Percentiles rank a stretch among this genome's conserved stretches.
Evolutionary conservation across 2,113 vertebrate species (phyloP).

Genomic region (Misgurnus mizolepis): DNA sequence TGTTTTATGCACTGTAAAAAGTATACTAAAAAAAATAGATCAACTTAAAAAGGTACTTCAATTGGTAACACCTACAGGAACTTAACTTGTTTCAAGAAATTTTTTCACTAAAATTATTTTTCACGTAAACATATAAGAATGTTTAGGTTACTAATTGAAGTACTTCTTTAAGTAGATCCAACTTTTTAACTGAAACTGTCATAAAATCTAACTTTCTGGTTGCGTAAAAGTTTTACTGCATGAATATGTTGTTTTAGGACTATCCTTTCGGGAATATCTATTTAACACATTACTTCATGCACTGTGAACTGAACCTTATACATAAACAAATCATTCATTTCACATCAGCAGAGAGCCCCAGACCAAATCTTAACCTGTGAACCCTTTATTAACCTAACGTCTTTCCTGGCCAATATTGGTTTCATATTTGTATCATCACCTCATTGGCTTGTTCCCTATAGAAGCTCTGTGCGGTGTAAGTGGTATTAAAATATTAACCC

Average conservation of each 20-base stretch:
- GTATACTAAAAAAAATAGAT: no score
- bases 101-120: no score
- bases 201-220: no score
- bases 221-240: neutral
- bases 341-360: neutral
- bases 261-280: neutral
- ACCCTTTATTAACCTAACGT: neutral
- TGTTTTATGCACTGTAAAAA: no score
- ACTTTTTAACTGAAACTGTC: no score
- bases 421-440: slow-evolving; percentile 8
- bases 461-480: neutral
- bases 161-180: no score
- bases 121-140: no score
- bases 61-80: no score
- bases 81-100: no score
- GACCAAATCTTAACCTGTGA: neutral
- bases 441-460: slow-evolving; percentile 13
- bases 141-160: no score
- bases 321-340: slow-evolving; percentile 4
- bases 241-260: neutral
- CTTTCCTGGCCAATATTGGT: neutral
- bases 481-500: neutral
- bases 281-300: slow-evolving; percentile 1
- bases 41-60: no score
- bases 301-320: neutral